Evolutionary conservation across 2,113 vertebrate species (phyloP).

Genomic region (Bungarus multicinctus): DNA sequence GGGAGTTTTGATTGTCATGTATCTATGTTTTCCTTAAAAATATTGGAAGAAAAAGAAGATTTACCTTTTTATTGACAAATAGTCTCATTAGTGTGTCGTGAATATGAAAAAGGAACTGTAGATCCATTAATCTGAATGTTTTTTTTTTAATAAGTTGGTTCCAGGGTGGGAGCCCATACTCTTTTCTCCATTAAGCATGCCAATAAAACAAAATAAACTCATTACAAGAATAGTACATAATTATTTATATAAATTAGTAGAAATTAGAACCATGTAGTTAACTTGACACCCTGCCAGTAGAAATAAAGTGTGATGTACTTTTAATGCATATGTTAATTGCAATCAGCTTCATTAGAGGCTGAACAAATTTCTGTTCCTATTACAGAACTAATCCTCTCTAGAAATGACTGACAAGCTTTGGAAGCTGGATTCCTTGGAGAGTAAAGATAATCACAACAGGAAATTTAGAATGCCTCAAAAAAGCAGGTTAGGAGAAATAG

Average conservation of each 20-base stretch:
- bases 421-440: background rate
- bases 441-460: background rate
- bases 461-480: background rate
- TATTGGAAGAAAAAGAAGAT: background rate
- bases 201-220: conserved; percentile 9
- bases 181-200: conserved; percentile 13
- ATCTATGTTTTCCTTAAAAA: background rate
- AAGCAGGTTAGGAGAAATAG: background rate
- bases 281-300: background rate
- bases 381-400: background rate
- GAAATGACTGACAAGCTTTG: background rate
- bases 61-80: background rate
- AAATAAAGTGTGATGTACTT: conserved; percentile 18
- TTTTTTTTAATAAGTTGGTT: background rate
- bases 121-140: background rate
- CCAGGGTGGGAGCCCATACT: background rate
- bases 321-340: conserved; percentile 5
- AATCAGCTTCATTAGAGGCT: background rate
- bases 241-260: conserved; percentile 8
- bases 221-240: conserved; percentile 6
- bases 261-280: conserved; percentile 8
- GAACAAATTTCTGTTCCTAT: background rate
- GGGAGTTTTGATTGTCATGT: background rate
- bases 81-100: background rate
- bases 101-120: background rate